Evolutionary conservation across 2,797 vertebrate genomes (phyloP), one percentile per base, ranked within the genome.

Genomic region (Rhyacichthys aspro): DNA sequence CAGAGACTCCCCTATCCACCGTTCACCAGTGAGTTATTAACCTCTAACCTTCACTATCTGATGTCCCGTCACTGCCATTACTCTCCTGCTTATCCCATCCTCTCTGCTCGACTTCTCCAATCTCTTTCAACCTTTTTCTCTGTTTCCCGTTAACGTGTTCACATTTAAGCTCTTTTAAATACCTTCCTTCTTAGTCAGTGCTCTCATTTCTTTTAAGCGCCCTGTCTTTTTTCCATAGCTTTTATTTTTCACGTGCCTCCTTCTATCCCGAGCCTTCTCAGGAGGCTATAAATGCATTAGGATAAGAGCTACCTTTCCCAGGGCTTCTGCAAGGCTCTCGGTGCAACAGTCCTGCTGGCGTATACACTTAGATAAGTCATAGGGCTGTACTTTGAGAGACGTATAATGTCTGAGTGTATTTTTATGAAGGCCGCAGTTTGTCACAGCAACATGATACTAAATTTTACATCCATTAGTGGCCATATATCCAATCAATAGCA

Each of bases 11-110:
- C 58, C 42, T 60, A 65, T 67, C 59, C 57, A 18, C 37, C 49
- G 2, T 49, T 77, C 72, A 45, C 37, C n/a, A 1, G 55, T 36
- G 43, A 73, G 78, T 81, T 78, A 79, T 87, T 89, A 86, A 85
- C 82, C 82, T 83, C 58, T 71, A 71, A 70, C 81, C 75, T 60
- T 34, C 57, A 43, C 50, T 41, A 43, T 84, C 80, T 70, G 63
- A 84, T 47, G 54, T 32, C 43, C 43, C 45, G 16, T 34, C 54
- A 0, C 32, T 43, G 1, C 15, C 54, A 16, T 39, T 18, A 59
- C 59, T 50, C 56, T 32, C 39, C 0, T 15, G 44, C 41, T 14
- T n/a, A n/a, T 46, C n/a, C 12, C 36, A 10, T 1, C n/a, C 42
- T 28, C 58, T 44, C 52, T 33, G 10, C 10, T 59, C 70, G 28